These are phyloP conservation scores for Amphiprion ocellaris DNA, from an alignment of 2,113 vertebrate genomes.

Conservation along the genomic window DNA sequence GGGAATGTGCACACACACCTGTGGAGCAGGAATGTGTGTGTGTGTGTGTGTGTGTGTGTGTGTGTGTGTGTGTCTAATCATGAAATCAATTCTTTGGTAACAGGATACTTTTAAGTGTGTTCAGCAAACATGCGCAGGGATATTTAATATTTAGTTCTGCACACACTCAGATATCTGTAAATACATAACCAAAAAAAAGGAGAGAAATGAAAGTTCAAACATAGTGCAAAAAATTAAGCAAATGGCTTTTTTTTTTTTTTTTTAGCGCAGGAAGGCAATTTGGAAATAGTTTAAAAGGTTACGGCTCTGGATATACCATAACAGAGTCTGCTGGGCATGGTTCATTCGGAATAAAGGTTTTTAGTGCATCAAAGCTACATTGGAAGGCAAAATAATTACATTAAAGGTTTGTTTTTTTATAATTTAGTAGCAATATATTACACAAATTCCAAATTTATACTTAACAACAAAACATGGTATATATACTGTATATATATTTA, in stretches of 20 bases:
- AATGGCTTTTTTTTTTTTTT: slow-evolving; percentile 55
- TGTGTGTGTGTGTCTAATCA: slow-evolving; percentile 47
- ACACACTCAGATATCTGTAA: slow-evolving; percentile 44
- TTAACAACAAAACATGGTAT: slow-evolving; percentile 76
- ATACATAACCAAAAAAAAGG: slow-evolving; percentile 25
- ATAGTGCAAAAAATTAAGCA: slow-evolving; percentile 80
- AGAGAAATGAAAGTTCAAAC: slow-evolving; percentile 54
- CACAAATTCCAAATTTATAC: slow-evolving; percentile 86
- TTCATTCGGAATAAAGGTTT: slow-evolving; percentile 78
- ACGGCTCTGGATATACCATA: slow-evolving; percentile 37
- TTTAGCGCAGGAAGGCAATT: slow-evolving; percentile 62
- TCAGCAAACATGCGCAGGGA: slow-evolving; percentile 44
- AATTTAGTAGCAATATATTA: slow-evolving; percentile 89
- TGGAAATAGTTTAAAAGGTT: slow-evolving; percentile 55
- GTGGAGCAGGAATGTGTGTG: slow-evolving; percentile 64
- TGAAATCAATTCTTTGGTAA: slow-evolving; percentile 25
- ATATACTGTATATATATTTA: slow-evolving; percentile 66
- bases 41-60: slow-evolving; percentile 54
- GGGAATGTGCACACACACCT: slow-evolving; percentile 74
- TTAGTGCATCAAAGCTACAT: slow-evolving; percentile 88
- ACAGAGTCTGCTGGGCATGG: slow-evolving; percentile 64
- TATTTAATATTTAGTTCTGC: slow-evolving; percentile 34
- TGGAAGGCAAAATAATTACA: slow-evolving; percentile 85
- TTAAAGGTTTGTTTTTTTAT: slow-evolving; percentile 81
- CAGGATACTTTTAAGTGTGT: slow-evolving; percentile 56